phyloP scores from a whole-genome alignment of 1,140 invertebrate species.

The Lysiphlebus fabarum region DNA sequence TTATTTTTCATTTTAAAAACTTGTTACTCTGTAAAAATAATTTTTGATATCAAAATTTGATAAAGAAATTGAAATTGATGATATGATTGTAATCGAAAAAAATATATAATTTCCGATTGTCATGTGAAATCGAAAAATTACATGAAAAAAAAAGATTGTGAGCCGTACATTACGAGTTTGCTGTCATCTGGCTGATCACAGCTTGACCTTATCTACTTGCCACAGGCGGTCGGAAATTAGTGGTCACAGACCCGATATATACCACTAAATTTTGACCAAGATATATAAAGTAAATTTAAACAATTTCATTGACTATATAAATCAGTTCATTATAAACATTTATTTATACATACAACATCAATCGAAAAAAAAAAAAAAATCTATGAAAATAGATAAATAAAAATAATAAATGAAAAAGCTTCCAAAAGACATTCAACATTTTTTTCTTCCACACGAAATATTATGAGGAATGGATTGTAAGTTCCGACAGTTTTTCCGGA shows the following conservation, averaged over 20 bases:
- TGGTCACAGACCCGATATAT: not conserved
- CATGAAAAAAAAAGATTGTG: not conserved
- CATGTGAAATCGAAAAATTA: not conserved
- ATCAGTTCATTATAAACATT: too few species aligned
- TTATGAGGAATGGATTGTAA: conserved; percentile 23
- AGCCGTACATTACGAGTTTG: not conserved
- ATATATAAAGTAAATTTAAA: not conserved
- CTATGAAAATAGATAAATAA: conserved; percentile 6
- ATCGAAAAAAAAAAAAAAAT: not conserved
- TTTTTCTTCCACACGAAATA: conserved; percentile 1
- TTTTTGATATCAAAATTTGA: too few species aligned
- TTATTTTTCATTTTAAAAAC: too few species aligned
- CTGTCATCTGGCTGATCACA: conserved; percentile 20
- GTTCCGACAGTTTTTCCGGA: conserved; percentile 24
- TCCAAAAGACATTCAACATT: not conserved
- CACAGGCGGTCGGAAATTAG: conserved; percentile 19
- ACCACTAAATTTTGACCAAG: conserved; percentile 4
- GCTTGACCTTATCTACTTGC: conserved; percentile 22
- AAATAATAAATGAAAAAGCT: not conserved
- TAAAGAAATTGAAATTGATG: too few species aligned
- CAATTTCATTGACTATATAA: too few species aligned
- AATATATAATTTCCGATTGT: too few species aligned
- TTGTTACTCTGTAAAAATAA: too few species aligned
- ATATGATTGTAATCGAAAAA: too few species aligned
- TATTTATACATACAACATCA: too few species aligned